Conservation (phyloP, 2,888 invertebrate species). For the Spodoptera littoralis region DNA sequence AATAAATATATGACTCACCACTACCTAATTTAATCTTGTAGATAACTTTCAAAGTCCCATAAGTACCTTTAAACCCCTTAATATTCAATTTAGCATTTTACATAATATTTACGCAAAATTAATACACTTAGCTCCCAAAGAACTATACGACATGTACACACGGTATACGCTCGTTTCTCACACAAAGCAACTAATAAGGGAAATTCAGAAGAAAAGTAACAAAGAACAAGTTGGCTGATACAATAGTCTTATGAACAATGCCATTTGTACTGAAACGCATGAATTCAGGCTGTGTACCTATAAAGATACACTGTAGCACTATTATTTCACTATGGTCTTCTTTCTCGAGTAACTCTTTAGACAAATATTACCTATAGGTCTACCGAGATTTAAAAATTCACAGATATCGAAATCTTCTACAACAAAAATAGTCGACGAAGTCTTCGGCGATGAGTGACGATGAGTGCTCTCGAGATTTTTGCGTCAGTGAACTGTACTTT, state of each 20-base stretch:
- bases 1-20: too few species aligned
- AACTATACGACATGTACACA: not conserved
- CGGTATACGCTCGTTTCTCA: constrained; percentile 4
- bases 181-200: constrained; percentile 10
- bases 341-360: too few species aligned
- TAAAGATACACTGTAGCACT: too few species aligned
- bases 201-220: constrained; percentile 15
- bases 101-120: too few species aligned
- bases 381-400: too few species aligned
- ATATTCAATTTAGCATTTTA: too few species aligned
- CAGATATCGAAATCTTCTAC: not conserved
- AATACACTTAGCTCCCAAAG: not conserved
- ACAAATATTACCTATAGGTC: too few species aligned
- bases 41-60: too few species aligned
- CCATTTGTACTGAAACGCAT: constrained; percentile 11
- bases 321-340: too few species aligned
- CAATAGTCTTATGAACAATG: constrained; percentile 23
- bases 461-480: constrained; percentile 1
- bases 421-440: constrained; percentile 8
- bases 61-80: too few species aligned
- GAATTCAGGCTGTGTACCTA: not conserved
- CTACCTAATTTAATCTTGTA: too few species aligned
- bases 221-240: constrained; percentile 15
- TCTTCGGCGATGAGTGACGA: not conserved
- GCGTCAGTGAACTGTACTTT: not conserved